Conservation (phyloP, 1,140 invertebrate species). For the Lepidotrigona ventralis region DNA sequence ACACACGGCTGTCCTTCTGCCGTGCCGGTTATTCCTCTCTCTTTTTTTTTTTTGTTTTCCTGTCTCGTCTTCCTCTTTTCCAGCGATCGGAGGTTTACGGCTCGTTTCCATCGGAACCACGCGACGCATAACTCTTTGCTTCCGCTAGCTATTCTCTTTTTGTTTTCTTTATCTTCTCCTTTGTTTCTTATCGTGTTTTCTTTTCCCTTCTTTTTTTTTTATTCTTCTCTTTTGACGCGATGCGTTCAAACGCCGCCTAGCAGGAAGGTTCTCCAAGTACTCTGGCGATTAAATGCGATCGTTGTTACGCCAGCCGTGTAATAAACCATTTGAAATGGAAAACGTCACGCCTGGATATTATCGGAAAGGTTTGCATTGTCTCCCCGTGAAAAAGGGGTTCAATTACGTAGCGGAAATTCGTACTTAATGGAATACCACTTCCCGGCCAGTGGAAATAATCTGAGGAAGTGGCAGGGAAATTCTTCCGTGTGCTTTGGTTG, state of each 20-base stretch:
- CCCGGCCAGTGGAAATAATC: neutral
- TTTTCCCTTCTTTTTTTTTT: neutral
- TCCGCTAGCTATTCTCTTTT: no score
- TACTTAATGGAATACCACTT: neutral
- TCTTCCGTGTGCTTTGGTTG: no score
- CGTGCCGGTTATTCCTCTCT: neutral
- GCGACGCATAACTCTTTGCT: slow-evolving; percentile 9
- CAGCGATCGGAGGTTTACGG: neutral
- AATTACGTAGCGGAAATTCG: neutral
- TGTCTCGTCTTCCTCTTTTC: neutral
- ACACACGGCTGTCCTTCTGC: neutral
- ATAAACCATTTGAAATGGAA: slow-evolving; percentile 34
- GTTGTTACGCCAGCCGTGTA: slow-evolving; percentile 35
- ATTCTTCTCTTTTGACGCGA: no score
- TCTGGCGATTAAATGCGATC: slow-evolving; percentile 3
- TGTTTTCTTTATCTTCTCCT: no score
- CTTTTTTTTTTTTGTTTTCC: neutral
- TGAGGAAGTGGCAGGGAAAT: neutral
- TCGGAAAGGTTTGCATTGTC: slow-evolving; percentile 37
- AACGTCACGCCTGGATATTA: slow-evolving; percentile 30
- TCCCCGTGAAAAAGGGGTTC: slow-evolving; percentile 1
- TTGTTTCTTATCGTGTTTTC: no score
- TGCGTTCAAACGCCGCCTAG: neutral
- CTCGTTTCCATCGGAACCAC: slow-evolving; percentile 17
- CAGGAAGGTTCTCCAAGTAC: neutral